Conservation (phyloP, 53 echinoderm and acorn worm genomes). For the Patiria pectinifera region DNA sequence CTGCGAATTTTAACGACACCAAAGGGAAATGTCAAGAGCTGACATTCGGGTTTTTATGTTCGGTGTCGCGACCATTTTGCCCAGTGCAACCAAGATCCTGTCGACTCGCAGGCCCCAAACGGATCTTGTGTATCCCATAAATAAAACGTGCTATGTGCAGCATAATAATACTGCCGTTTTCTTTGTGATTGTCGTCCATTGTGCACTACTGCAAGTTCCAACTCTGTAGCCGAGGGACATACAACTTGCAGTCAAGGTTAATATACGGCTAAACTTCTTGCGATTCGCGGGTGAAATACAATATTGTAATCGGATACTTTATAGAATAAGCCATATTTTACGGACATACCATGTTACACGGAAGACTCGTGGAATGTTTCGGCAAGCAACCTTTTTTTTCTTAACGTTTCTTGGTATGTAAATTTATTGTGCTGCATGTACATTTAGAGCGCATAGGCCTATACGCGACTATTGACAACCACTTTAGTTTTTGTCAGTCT, state of each 20-base stretch:
- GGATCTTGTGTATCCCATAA: background rate
- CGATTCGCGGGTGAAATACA: too few relatives aligned
- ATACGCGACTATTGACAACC: too few relatives aligned
- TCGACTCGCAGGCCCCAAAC: background rate
- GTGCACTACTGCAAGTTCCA: background rate
- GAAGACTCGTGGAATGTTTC: too few relatives aligned
- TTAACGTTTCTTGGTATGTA: too few relatives aligned
- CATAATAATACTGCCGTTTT: background rate
- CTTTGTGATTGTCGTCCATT: background rate
- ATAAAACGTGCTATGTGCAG: background rate
- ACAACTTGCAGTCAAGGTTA: background rate
- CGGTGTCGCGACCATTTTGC: background rate
- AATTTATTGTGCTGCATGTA: too few relatives aligned
- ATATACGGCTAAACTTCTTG: too few relatives aligned
- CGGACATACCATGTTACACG: too few relatives aligned
- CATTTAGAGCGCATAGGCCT: too few relatives aligned
- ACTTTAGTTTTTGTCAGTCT: too few relatives aligned
- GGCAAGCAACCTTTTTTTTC: too few relatives aligned
- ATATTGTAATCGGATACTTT: too few relatives aligned
- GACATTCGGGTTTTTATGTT: conserved; percentile 32
- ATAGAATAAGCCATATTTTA: too few relatives aligned
- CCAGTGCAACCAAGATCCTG: background rate
- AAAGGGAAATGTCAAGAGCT: background rate
- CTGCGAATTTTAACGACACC: background rate
- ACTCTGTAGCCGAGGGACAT: background rate